Conservation (phyloP, 2,113 vertebrate species). For the Carollia perspicillata region DNA sequence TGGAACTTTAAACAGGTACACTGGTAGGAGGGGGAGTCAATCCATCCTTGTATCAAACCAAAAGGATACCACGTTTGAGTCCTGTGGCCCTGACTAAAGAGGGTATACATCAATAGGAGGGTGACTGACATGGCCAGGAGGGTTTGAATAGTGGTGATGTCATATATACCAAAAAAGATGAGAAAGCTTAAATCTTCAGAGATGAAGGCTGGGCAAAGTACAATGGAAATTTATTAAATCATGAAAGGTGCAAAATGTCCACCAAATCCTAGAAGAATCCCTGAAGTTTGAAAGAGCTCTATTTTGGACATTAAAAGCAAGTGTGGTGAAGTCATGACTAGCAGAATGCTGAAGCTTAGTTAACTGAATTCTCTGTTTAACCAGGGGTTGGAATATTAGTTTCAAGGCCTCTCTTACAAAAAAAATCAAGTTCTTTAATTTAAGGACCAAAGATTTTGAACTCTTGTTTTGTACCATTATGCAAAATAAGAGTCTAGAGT, state of each 20-base stretch:
- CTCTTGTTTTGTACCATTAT: conserved; percentile 10
- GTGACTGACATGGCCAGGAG: neutral
- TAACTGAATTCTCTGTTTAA: conserved; percentile 23
- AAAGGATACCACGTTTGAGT: conserved; percentile 25
- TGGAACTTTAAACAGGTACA: conserved; percentile 36
- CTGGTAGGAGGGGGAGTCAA: conserved; percentile 10
- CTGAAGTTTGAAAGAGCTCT: conserved; percentile 30
- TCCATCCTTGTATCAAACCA: conserved; percentile 37
- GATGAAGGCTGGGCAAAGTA: conserved; percentile 24
- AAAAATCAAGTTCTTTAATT: conserved; percentile 25
- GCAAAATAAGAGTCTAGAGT: conserved; percentile 7
- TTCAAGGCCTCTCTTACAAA: conserved; percentile 8
- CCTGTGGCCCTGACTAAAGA: conserved; percentile 25
- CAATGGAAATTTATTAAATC: conserved; percentile 32
- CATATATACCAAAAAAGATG: conserved; percentile 42
- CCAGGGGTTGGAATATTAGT: conserved; percentile 5
- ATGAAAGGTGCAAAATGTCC: conserved; percentile 35
- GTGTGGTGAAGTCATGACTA: neutral
- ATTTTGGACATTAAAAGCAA: conserved; percentile 44
- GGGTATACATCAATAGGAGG: conserved; percentile 9
- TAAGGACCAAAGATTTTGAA: neutral
- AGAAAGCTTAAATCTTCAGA: neutral
- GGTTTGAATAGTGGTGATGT: neutral
- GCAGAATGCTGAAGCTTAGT: neutral
- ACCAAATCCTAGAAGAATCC: conserved; percentile 42